Conservation (phyloP, 2,888 invertebrate species). For the Drosophila subsilvestris region DNA sequence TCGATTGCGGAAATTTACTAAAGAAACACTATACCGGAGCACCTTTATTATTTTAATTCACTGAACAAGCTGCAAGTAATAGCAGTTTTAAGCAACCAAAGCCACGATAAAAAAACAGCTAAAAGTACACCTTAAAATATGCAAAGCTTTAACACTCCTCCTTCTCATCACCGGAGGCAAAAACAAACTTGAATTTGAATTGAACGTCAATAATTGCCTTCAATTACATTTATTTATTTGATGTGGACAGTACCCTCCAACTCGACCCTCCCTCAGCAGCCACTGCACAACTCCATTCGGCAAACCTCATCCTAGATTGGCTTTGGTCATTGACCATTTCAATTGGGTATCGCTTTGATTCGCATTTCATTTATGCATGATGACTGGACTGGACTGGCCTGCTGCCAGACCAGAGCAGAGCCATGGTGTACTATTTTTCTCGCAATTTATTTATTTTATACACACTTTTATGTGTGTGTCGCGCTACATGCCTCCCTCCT, state of each 20-base stretch:
- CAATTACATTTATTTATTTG: conserved; percentile 80
- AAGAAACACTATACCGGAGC: too few species aligned
- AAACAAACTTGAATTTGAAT: conserved; percentile 61
- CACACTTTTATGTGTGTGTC: conserved; percentile 31
- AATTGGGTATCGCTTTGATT: conserved; percentile 79
- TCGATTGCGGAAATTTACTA: too few species aligned
- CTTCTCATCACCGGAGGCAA: conserved; percentile 3
- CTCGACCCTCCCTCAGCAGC: not conserved
- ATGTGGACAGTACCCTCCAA: conserved; percentile 48
- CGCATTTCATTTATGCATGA: conserved; percentile 76
- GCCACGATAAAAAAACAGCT: too few species aligned
- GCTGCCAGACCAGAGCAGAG: conserved; percentile 14
- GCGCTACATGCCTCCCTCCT: conserved; percentile 16
- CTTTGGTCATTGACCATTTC: conserved; percentile 60
- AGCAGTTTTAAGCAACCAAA: too few species aligned
- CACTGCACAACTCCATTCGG: conserved; percentile 14
- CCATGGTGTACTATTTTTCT: conserved; percentile 63
- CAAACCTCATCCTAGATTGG: conserved; percentile 44
- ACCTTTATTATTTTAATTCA: too few species aligned
- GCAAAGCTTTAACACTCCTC: conserved; percentile 9
- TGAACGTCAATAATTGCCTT: conserved; percentile 78
- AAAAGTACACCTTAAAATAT: not conserved
- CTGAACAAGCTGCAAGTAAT: too few species aligned
- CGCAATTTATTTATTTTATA: conserved; percentile 51
- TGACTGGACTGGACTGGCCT: conserved; percentile 19